Percentiles rank a stretch among this genome's conserved stretches.
These are phyloP conservation scores for Perccottus glenii DNA, from an alignment of 2,113 vertebrate genomes.

Conservation along the genomic window DNA sequence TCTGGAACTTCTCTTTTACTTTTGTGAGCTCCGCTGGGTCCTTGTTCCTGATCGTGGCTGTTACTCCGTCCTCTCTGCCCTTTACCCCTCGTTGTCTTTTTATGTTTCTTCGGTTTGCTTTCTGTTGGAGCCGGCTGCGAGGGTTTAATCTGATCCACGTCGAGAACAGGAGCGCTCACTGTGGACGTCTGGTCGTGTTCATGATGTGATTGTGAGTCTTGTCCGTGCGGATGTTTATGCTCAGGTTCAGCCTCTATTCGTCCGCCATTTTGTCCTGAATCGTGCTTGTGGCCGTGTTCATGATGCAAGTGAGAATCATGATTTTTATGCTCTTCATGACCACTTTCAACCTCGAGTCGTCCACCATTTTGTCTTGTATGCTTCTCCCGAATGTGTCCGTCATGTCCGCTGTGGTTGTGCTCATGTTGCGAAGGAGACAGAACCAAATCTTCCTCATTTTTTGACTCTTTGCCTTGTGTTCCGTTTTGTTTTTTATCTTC, in stretches of 20 bases:
- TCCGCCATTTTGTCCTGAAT: conserved; percentile 1
- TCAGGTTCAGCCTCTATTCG: not conserved
- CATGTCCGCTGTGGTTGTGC: too few relatives aligned
- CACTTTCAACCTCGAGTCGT: too few relatives aligned
- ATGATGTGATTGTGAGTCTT: conserved; percentile 20
- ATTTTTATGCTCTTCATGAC: not conserved
- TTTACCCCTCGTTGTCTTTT: conserved; percentile 70
- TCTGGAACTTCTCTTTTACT: conserved; percentile 65
- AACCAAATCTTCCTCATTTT: too few relatives aligned
- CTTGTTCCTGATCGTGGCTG: conserved; percentile 26
- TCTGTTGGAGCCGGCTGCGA: conserved; percentile 40
- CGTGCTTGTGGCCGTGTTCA: conserved; percentile 7
- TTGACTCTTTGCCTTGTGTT: too few relatives aligned
- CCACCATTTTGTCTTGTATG: too few relatives aligned
- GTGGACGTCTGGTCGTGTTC: conserved; percentile 10
- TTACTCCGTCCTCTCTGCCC: conserved; percentile 72
- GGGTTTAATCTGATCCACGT: not conserved
- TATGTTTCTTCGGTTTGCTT: conserved; percentile 71
- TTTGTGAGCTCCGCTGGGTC: conserved; percentile 45
- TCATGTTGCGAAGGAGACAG: too few relatives aligned
- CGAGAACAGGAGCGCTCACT: conserved; percentile 21
- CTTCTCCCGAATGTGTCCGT: too few relatives aligned
- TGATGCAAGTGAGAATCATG: not conserved
- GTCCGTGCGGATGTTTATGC: conserved; percentile 44
- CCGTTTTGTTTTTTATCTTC: too few relatives aligned